A percentile compares a stretch with the other conserved stretches of the same genome.
Conservation (phyloP, 1,140 invertebrate genomes). For the Rhizoglyphus robini region DNA sequence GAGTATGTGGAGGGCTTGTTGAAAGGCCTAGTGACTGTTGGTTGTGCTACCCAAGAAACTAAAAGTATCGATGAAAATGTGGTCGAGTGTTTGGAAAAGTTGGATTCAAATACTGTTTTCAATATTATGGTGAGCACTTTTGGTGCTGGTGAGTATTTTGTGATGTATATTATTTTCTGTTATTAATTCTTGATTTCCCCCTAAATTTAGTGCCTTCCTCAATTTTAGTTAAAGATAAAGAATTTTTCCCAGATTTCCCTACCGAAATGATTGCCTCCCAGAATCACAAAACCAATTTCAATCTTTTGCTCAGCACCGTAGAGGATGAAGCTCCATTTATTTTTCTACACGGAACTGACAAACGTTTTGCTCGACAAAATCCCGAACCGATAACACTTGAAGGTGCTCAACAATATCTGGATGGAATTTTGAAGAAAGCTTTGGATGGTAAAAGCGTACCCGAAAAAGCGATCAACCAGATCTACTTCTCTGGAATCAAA, state of each 20-base stretch:
- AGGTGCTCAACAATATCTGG: background rate
- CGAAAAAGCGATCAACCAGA: background rate
- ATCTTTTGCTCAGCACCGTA: slow-evolving; percentile 80
- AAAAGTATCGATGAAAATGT: background rate
- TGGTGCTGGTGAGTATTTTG: no score
- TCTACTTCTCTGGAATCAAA: background rate
- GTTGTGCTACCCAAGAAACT: slow-evolving; percentile 46
- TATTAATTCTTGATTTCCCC: slow-evolving; percentile 76
- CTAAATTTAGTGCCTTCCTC: no score
- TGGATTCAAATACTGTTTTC: no score
- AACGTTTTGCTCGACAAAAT: background rate
- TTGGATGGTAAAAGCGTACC: background rate
- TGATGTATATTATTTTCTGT: slow-evolving; percentile 44
- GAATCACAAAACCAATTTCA: no score
- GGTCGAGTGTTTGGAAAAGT: no score
- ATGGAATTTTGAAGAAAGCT: background rate
- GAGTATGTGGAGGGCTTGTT: slow-evolving; percentile 62
- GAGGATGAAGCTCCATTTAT: slow-evolving; percentile 89
- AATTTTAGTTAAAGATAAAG: no score
- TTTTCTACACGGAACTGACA: slow-evolving; percentile 36
- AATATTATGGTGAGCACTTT: no score
- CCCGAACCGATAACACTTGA: background rate
- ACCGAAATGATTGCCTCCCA: slow-evolving; percentile 54
- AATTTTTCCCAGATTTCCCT: no score
- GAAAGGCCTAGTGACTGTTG: slow-evolving; percentile 60